A percentile compares a stretch with the other conserved stretches of the same genome.
Evolutionary conservation across 2,113 vertebrate genomes (phyloP).

Genomic region (human (Homo sapiens)): DNA sequence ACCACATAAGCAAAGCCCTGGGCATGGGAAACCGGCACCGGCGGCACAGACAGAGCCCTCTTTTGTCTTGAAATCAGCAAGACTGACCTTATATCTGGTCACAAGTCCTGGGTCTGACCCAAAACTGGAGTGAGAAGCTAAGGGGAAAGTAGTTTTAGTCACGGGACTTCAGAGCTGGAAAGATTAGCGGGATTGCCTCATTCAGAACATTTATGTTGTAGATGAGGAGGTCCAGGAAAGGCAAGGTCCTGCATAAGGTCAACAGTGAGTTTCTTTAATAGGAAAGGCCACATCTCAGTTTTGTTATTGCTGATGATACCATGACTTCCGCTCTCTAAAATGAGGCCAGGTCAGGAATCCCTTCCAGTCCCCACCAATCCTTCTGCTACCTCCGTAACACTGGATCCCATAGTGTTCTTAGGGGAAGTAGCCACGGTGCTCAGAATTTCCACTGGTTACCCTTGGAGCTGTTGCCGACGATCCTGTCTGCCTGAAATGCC

Average conservation of each 20-base stretch:
- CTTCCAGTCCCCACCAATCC: not conserved
- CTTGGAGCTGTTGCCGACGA: not conserved
- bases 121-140: not conserved
- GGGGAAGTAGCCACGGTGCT: not conserved
- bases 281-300: not conserved
- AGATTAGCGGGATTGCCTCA: not conserved
- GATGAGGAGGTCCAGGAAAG: not conserved
- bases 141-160: slow-evolving; percentile 11
- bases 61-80: not conserved
- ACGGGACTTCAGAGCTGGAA: slow-evolving; percentile 14
- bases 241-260: accelerated
- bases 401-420: not conserved
- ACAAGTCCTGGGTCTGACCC: not conserved
- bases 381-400: not conserved
- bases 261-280: not conserved
- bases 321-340: not conserved
- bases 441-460: not conserved
- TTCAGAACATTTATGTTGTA: not conserved
- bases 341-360: not conserved
- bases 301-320: not conserved
- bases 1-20: not conserved
- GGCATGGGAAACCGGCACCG: not conserved
- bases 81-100: slow-evolving; percentile 53
- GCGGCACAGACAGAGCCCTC: slow-evolving; percentile 2
- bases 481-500: not conserved